phyloP scores from a whole-genome alignment of 2,797 vertebrate genomes.

The Gadopsis marmoratus region DNA sequence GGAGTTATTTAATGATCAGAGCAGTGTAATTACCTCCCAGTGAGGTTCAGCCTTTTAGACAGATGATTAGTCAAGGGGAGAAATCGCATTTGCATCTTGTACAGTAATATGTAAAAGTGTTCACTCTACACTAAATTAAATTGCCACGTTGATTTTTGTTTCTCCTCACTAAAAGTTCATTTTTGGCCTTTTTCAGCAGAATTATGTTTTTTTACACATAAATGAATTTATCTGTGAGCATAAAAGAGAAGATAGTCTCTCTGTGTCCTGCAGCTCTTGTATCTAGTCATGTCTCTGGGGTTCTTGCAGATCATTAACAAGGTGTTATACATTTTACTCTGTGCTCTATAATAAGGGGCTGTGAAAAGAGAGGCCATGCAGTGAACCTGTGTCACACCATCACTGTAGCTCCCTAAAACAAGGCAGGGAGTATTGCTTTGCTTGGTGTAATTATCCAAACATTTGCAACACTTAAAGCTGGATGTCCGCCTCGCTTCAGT shows the following conservation, averaged over 20 bases:
- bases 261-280: conserved; percentile 37
- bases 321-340: conserved; percentile 60
- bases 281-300: conserved; percentile 47
- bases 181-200: conserved; percentile 59
- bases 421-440: conserved; percentile 12
- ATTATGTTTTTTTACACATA: conserved; percentile 63
- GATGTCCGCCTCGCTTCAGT: background rate
- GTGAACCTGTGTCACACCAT: conserved; percentile 27
- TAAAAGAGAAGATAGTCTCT: conserved; percentile 49
- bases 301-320: conserved; percentile 68
- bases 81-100: conserved; percentile 82
- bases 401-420: conserved; percentile 18
- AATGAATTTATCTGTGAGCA: conserved; percentile 60
- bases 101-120: conserved; percentile 81
- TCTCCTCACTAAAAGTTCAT: conserved; percentile 47
- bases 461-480: conserved; percentile 43
- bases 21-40: conserved; percentile 79
- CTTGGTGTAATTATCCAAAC: conserved; percentile 44
- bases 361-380: conserved; percentile 39
- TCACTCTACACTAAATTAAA: conserved; percentile 78
- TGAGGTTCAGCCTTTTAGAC: conserved; percentile 79
- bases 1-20: conserved; percentile 81
- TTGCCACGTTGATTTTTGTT: conserved; percentile 67
- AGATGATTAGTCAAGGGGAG: conserved; percentile 79
- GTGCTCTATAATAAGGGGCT: conserved; percentile 43